Conservation (phyloP, 2,113 vertebrate genomes). For the Phasianus colchicus region DNA sequence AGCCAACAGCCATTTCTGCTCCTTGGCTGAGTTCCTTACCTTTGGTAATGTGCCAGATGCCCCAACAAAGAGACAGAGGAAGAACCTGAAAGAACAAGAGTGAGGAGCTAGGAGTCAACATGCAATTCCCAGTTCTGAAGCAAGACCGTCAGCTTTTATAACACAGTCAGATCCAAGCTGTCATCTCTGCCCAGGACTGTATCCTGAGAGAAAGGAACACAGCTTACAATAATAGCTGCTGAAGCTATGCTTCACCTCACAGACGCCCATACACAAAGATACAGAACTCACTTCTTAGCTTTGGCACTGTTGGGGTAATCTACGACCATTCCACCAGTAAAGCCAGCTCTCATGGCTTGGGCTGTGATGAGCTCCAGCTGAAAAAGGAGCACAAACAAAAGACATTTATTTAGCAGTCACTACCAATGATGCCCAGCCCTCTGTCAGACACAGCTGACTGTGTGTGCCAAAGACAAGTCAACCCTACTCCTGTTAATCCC, state of each 20-base stretch:
- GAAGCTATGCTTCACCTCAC: not conserved
- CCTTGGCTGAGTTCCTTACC: constrained; percentile 74
- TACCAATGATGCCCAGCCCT: not conserved
- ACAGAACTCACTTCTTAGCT: constrained; percentile 92
- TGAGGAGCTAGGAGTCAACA: not conserved
- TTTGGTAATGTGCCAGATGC: constrained; percentile 85
- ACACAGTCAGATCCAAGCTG: not conserved
- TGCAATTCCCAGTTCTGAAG: not conserved
- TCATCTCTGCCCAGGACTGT: not conserved
- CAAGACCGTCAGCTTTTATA: not conserved
- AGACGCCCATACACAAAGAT: not conserved
- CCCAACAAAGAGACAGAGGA: constrained; percentile 94
- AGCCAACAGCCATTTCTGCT: not conserved
- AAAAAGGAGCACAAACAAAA: not conserved
- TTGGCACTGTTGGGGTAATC: constrained; percentile 97
- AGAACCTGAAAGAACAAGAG: constrained; percentile 83
- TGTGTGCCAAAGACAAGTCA: rapidly evolving
- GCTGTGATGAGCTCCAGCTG: constrained; percentile 94
- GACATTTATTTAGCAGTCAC: not conserved
- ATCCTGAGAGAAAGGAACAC: not conserved
- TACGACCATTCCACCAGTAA: constrained; percentile 95
- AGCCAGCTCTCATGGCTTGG: constrained; percentile 94
- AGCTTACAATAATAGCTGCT: not conserved
- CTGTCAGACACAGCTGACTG: not conserved
- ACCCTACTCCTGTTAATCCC: not conserved